Evolutionary conservation across 1,140 invertebrate species (phyloP).

Genomic region (Arion vulgaris): DNA sequence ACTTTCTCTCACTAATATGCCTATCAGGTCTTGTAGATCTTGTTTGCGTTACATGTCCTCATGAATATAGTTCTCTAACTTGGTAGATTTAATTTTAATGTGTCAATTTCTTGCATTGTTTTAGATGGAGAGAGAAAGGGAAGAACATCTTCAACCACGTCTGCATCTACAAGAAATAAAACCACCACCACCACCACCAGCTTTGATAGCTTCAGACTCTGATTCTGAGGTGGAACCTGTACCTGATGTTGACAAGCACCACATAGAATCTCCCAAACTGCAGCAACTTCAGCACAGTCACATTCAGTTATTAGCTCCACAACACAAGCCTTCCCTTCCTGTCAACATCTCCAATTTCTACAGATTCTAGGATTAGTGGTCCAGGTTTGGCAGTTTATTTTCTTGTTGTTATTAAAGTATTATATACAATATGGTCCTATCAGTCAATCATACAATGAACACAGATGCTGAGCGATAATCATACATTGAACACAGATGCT

Average conservation of each 20-base stretch:
- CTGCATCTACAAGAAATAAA: slow-evolving; percentile 59
- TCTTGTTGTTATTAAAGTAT: no score
- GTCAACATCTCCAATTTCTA: slow-evolving; percentile 37
- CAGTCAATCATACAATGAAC: no score
- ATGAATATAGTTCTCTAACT: no score
- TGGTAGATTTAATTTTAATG: no score
- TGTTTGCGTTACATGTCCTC: no score
- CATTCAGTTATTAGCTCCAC: neutral
- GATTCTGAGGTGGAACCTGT: slow-evolving; percentile 42
- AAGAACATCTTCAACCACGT: slow-evolving; percentile 86
- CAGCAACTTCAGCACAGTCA: slow-evolving; percentile 11
- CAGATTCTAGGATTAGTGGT: slow-evolving; percentile 34
- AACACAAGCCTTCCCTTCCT: slow-evolving; percentile 26
- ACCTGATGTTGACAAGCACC: neutral
- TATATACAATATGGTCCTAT: no score
- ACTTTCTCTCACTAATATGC: no score
- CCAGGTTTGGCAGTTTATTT: slow-evolving; percentile 1
- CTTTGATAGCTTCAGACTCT: slow-evolving; percentile 38
- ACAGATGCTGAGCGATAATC: no score
- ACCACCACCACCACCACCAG: slow-evolving; percentile 41
- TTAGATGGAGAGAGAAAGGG: slow-evolving; percentile 78
- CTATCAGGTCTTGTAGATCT: no score
- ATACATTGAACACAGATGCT: no score
- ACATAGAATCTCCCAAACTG: slow-evolving; percentile 10
- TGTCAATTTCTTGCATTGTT: neutral